phyloP scores from a whole-genome alignment of 2,113 vertebrate genomes.

The Kryptolebias marmoratus region DNA sequence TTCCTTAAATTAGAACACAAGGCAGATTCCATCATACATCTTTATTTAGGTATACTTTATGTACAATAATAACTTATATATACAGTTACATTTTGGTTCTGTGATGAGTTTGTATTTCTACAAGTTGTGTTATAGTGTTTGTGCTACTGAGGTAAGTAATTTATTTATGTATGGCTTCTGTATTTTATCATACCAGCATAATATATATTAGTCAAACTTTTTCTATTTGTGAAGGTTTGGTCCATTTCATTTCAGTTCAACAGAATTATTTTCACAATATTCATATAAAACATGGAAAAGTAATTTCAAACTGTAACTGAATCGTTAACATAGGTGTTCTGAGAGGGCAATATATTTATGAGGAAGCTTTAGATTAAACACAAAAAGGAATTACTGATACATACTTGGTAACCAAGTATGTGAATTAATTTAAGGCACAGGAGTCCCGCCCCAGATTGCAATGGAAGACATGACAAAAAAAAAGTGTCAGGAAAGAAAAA shows the following conservation, averaged over 20 bases:
- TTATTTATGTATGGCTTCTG: constrained; percentile 59
- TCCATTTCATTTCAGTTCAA: constrained; percentile 44
- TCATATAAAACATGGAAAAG: constrained; percentile 22
- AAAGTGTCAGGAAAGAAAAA: constrained; percentile 16
- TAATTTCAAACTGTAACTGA: constrained; percentile 21
- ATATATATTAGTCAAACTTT: constrained; percentile 33
- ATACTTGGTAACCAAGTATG: constrained; percentile 49
- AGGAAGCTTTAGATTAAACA: neutral
- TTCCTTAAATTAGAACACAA: neutral
- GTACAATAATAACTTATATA: constrained; percentile 88
- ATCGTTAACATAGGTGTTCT: constrained; percentile 14
- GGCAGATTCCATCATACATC: constrained; percentile 57
- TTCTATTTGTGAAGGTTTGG: constrained; percentile 25
- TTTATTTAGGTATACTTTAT: constrained; percentile 78
- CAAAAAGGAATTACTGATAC: constrained; percentile 13
- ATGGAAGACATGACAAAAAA: constrained; percentile 13
- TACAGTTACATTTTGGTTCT: constrained; percentile 75
- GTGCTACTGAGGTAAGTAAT: constrained; percentile 76
- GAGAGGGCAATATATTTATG: constrained; percentile 5
- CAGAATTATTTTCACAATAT: constrained; percentile 40
- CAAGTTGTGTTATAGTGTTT: constrained; percentile 46
- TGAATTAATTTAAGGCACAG: constrained; percentile 58
- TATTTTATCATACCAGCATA: constrained; percentile 41
- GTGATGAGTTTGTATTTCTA: constrained; percentile 55
- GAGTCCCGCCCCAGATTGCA: constrained; percentile 69